phyloP scores from a whole-genome alignment of 1,140 invertebrate species.

The Drosophila sp. region DNA sequence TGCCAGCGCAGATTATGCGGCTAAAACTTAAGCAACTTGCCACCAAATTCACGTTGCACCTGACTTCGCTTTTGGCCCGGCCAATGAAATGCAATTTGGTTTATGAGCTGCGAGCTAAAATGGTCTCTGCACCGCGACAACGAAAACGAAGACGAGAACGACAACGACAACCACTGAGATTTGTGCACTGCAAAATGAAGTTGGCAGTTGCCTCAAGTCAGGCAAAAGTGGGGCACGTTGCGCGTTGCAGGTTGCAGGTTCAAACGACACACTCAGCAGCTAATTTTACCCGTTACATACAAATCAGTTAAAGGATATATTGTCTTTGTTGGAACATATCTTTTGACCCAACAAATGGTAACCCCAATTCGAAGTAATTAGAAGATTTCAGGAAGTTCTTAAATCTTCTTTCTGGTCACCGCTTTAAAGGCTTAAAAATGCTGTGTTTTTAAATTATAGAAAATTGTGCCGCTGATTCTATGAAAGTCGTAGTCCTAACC shows the following conservation, averaged over 20 bases:
- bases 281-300: no score
- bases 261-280: constrained; percentile 54
- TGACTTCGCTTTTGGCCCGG: constrained; percentile 38
- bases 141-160: no score
- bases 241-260: constrained; percentile 13
- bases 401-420: no score
- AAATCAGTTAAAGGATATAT: no score
- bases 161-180: constrained; percentile 52
- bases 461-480: no score
- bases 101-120: constrained; percentile 68
- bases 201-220: constrained; percentile 52
- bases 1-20: constrained; percentile 77
- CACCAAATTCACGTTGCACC: constrained; percentile 45
- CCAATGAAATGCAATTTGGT: constrained; percentile 78
- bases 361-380: no score
- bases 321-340: no score
- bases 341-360: no score
- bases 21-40: constrained; percentile 76
- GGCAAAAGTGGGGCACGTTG: constrained; percentile 1
- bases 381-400: no score
- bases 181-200: constrained; percentile 67
- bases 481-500: no score
- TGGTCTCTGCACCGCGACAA: constrained; percentile 30
- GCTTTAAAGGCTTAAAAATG: no score
- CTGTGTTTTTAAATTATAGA: no score